Evolutionary conservation across 2,888 invertebrate species (phyloP).

Genomic region (Plebejus melissa): DNA sequence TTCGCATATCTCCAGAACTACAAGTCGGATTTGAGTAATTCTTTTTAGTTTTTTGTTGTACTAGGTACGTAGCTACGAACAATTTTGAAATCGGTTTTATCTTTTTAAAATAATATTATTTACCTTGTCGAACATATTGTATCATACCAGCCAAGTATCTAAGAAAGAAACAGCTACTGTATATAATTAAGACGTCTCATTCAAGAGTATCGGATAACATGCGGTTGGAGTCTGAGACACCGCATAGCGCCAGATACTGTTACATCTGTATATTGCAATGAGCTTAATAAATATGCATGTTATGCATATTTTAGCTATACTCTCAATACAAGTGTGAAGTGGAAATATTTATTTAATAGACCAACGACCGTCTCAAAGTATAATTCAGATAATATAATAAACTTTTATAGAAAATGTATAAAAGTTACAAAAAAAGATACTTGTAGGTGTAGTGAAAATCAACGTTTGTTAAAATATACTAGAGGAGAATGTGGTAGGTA

Average conservation of each 20-base stretch:
- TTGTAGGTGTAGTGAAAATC: no score
- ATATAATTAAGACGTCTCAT: conserved; percentile 4
- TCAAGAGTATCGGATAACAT: neutral
- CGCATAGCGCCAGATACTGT: conserved; percentile 2
- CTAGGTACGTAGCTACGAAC: no score
- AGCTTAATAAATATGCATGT: neutral
- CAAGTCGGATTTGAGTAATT: no score
- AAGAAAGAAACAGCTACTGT: neutral
- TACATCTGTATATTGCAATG: neutral
- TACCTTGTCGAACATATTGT: no score
- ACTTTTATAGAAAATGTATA: no score
- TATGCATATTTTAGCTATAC: neutral
- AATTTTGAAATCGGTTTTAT: no score
- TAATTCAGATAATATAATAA: neutral
- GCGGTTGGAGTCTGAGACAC: neutral
- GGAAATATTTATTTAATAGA: neutral
- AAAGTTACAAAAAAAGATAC: no score
- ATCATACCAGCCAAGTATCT: neutral
- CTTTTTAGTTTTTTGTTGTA: no score
- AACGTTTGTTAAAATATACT: no score
- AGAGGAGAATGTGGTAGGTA: no score
- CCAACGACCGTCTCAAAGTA: neutral
- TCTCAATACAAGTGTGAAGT: neutral
- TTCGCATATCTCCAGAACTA: no score
- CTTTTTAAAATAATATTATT: no score